Base-by-base conservation (phyloP, 2,113 vertebrate species). In the Anguilla japonica region DNA sequence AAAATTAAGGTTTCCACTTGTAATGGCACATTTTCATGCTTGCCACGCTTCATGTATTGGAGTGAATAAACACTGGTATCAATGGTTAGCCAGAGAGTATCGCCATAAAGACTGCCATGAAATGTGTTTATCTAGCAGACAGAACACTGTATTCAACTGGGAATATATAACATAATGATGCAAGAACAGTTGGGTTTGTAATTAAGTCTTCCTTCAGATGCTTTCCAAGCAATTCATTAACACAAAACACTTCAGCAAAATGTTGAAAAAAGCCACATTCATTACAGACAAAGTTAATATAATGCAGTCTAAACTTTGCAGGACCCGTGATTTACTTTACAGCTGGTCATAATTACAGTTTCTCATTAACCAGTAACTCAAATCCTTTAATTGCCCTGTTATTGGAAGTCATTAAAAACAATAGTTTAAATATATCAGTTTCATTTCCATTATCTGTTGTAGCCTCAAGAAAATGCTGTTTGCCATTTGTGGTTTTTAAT, bases 1-100 rank as follows among this genome's bases (percentile, higher is more conserved):
- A 96, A 96, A 97, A 96, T 96, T 94, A 94, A 96, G 96, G 93
- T 95, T 96, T 96, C 91, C 92, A 91, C 91, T 89, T 95, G 94
- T 96, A 96, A 96, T 95, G 88, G 90, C 90, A 90, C 90, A 94
- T 95, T 95, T 96, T 93, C 91, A 92, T 95, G 95, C 93, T 91
- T 87, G 93, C 91, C 93, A 96, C 89, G 91, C 92, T 96, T 93
- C 90, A 91, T 86, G 91, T 95, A 93, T 94, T 94, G 90, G 90
- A 50, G 87, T 92, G 92, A 97, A 96, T 95, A 96, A 97, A 96
- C 95, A 92, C 84, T 89, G 93, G 94, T 95, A 96, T 96, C 93
- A 94, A 92, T 93, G 91, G 91, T 89, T 92, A 91, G 80, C 92
- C 93, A 96, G 94, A 94, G 96, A 96, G 93, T 79, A 85, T 81